Base-by-base conservation (phyloP, 2,888 invertebrate species). In the Eurois occulta region DNA sequence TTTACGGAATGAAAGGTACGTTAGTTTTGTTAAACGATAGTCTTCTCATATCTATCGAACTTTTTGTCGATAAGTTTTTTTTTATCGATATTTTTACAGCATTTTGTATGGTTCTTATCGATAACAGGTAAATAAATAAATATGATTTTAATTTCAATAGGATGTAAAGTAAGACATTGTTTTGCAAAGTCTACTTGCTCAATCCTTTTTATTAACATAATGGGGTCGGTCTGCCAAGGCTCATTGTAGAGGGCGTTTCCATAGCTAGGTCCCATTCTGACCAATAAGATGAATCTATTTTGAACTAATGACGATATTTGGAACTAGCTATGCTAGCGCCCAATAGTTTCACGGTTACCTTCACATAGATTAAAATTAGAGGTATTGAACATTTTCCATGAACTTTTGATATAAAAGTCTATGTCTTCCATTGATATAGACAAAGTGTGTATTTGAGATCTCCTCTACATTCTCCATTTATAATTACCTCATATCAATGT, bases 1-100 rank as follows among this genome's bases (percentile, higher is more conserved):
- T 32, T n/a, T 41, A 41, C 65, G 55, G 87, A 88, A 91, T 91
- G 91, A 83, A 87, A 82, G 82, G 77, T 73, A 75, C 38, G 16
- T 75, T 38, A 58, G 32, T 70, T 55, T 66, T 69, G 28, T 73
- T 28, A 35, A 43, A 72, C 35, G 24, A 66, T 66, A 48, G 24
- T 48, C 2, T 65, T 58, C 38, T 18, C n/a, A 11, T 32, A n/a
- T 38, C 18, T 28, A 52, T 60, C 32, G n/a, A 67, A 18, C 0
- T 10, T 28, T 8, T 10, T 65, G 18, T 71, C 69, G 60, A 71
- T 62, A 71, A 8, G 6, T 2, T 21, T n/a, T 62, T 60, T 41
- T 72, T 43, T 41, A 75, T 68, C n/a, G 32, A 68, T 60, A 60
- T 16, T 2, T 80, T 52, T 52, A 10, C 35, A 64, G 35, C 16